Evolutionary conservation across 2,888 invertebrate species (phyloP), one percentile per base, ranked within the genome.

Genomic region (Hyalella azteca): DNA sequence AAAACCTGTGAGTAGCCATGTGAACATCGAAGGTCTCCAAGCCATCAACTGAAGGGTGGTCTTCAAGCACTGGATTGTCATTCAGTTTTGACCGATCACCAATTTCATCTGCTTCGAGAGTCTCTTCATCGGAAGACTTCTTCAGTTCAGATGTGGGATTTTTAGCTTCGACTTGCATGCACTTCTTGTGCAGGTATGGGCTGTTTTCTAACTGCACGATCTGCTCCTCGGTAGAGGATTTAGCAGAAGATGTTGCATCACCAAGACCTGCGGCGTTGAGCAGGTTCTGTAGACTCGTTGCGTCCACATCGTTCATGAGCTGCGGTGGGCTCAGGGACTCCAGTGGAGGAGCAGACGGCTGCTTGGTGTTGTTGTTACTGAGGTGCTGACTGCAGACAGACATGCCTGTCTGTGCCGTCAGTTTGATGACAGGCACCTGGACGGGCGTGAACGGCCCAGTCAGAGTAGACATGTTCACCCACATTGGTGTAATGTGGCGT

Each of bases 1-100:
- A n/a, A n/a, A n/a, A 81, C 81, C 81, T 77, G 48, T 83, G 83
- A 19, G 80, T 83, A 3, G 83, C 83, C 73, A 80, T 79, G 41
- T 83, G 81, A 19, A 81, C 83, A 45, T 81, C 76, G 50, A 78
- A 83, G 54, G 81, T 81, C 41, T 81, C 83, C n/a, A 77, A 75
- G 29, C 79, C 83, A 36, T 81, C 77, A 15, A 66, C 19, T 29
- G 54, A 48, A 32, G 45, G 2, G 36, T 36, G 4, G 2, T 11
- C 5, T 19, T 11, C 36, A 5, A n/a, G n/a, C n/a, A n/a, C n/a
- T n/a, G n/a, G n/a, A n/a, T n/a, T n/a, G n/a, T n/a, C n/a, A n/a
- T n/a, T n/a, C n/a, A n/a, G n/a, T n/a, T n/a, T n/a, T n/a, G 60
- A 36, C 22, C 19, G 3, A 29, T 11, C 5, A 59, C 26, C 32